Percentiles rank a stretch among this genome's conserved stretches.
Conservation (phyloP, 2,113 vertebrate genomes). For the Aphyosemion australe region DNA sequence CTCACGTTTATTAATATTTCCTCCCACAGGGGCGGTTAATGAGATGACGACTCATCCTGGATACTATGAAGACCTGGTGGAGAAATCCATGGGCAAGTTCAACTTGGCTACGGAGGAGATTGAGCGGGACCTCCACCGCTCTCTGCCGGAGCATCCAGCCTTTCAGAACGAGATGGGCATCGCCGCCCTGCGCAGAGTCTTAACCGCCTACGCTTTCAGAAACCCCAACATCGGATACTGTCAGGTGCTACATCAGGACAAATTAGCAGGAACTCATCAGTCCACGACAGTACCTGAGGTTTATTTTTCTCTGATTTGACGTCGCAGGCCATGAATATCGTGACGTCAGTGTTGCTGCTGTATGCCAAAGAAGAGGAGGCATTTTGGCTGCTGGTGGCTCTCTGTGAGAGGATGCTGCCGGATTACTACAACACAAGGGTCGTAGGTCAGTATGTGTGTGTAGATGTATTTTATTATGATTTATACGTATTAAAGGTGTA, state of each 20-base stretch:
- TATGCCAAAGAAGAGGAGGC: slow-evolving; percentile 98
- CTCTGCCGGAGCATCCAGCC: slow-evolving; percentile 95
- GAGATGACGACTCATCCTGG: slow-evolving; percentile 97
- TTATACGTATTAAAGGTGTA: no score
- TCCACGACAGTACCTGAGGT: background rate
- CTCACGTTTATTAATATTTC: background rate
- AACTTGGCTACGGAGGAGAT: slow-evolving; percentile 98
- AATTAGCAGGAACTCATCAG: background rate
- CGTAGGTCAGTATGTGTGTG: slow-evolving; percentile 84
- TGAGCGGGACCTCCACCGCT: slow-evolving; percentile 95
- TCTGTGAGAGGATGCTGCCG: slow-evolving; percentile 97
- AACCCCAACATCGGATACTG: slow-evolving; percentile 99
- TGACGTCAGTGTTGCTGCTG: slow-evolving; percentile 94
- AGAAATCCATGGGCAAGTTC: slow-evolving; percentile 97
- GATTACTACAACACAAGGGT: slow-evolving; percentile 99
- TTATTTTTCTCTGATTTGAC: background rate
- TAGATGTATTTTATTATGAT: background rate
- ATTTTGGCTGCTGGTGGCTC: slow-evolving; percentile 96
- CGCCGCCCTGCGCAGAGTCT: slow-evolving; percentile 91
- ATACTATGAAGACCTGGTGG: slow-evolving; percentile 97
- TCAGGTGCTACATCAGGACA: slow-evolving; percentile 80
- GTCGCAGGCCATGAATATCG: slow-evolving; percentile 96
- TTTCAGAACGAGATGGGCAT: slow-evolving; percentile 99
- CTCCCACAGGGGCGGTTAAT: slow-evolving; percentile 89
- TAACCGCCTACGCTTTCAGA: slow-evolving; percentile 96